These are phyloP conservation scores for Myotis daubentonii DNA, from an alignment of 2,797 vertebrate species.

Conservation along the genomic window DNA sequence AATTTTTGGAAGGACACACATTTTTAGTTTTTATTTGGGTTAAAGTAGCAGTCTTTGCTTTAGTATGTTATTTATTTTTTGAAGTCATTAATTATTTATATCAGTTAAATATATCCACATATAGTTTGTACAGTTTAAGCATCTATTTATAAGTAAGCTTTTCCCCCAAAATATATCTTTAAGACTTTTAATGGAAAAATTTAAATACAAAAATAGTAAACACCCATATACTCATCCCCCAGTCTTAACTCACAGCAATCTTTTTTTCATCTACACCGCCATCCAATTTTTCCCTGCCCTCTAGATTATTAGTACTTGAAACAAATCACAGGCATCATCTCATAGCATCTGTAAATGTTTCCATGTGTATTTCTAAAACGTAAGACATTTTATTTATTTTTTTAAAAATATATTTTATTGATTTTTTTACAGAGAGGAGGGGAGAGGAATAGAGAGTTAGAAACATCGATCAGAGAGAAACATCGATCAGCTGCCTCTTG, in stretches of 20 bases:
- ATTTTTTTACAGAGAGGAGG: too few species aligned
- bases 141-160: neutral
- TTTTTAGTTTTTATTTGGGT: conserved; percentile 15
- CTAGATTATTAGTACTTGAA: neutral
- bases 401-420: too few species aligned
- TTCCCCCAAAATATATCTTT: neutral
- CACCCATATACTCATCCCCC: neutral
- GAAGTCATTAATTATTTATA: neutral
- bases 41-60: conserved; percentile 15
- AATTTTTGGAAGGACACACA: neutral
- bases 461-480: too few species aligned
- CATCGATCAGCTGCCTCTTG: too few species aligned
- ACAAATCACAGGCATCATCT: neutral
- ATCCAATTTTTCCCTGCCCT: neutral
- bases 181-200: neutral
- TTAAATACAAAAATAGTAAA: neutral
- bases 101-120: neutral
- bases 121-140: neutral
- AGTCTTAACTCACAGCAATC: neutral
- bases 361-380: neutral
- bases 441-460: too few species aligned
- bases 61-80: neutral
- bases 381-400: neutral
- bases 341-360: neutral
- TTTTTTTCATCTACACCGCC: neutral